Base-by-base conservation (phyloP, 2,888 invertebrate genomes). In the Agrilus biguttatus region DNA sequence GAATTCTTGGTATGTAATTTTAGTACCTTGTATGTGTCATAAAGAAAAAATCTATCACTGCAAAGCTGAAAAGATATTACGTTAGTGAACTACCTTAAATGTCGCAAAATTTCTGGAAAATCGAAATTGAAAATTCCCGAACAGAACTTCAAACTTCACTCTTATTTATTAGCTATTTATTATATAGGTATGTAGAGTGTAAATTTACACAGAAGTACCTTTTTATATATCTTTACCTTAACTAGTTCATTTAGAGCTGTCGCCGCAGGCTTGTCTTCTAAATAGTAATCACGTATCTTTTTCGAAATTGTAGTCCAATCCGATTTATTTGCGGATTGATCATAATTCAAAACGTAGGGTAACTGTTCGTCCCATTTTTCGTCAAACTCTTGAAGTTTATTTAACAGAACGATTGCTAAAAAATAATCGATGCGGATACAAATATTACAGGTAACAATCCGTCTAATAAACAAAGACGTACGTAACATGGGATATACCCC, bases 401-500 rank as follows among this genome's bases (percentile, higher is more conserved):
- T 43, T 17, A 43, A 39, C 2, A 43, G 5, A 21, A 40, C 8
- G 63, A 54, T 4, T 78, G 60, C 8, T 69, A 52, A 2, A 65
- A 61, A 0, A 10, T 28, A 28, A 28, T 14, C 10, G 10, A 28
- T 2, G n/a, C n/a, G n/a, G 2, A 23, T 23, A 23, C 23, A 23
- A 8, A 23, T 2, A 23, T 23, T 23, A 23, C 8, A 8, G 23
- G 2, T 8, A 17, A 17, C 17, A 17, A 23, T 23, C 23, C 5
- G 14, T 17, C 23, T 21, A 19, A 12, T n/a, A 34, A 17, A 35
- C 1, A 39, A 40, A 14, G 10, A 40, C 42, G 42, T 62, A 78
- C 80, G 71, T 54, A 75, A 74, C 36, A 74, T 77, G 17, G 81
- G 80, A 53, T 77, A 80, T 14, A 80, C 66, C 42, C 83, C 83